phyloP scores from a whole-genome alignment of 1,140 invertebrate species.

The Polypedilum vanderplanki region DNA sequence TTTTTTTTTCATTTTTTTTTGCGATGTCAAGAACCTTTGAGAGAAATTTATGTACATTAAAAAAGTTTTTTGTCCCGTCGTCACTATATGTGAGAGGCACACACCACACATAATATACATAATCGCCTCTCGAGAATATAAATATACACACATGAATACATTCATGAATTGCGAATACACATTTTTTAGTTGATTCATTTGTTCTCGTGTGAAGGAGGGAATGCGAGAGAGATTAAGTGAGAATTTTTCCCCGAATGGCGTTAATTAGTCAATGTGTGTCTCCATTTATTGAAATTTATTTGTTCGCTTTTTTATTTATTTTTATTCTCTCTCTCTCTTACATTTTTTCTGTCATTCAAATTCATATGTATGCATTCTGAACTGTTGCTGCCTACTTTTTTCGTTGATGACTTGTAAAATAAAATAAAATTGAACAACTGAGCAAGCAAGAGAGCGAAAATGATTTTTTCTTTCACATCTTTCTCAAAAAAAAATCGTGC shows the following conservation, averaged over 20 bases:
- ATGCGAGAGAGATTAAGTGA: slow-evolving; percentile 1
- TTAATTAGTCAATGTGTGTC: slow-evolving; percentile 22
- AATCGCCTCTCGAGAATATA: background rate
- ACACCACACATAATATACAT: background rate
- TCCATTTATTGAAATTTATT: slow-evolving; percentile 26
- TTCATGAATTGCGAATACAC: too few species aligned
- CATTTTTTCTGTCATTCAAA: background rate
- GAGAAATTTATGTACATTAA: background rate
- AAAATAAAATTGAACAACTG: background rate
- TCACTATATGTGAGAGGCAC: background rate
- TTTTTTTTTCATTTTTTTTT: background rate
- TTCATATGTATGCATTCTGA: background rate
- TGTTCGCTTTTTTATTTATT: slow-evolving; percentile 19
- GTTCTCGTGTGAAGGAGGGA: too few species aligned
- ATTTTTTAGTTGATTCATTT: too few species aligned
- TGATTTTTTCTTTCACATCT: too few species aligned
- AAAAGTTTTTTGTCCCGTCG: background rate
- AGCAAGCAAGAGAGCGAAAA: too few species aligned
- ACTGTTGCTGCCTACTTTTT: background rate
- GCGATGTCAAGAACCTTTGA: slow-evolving; percentile 10
- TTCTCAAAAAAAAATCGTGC: background rate
- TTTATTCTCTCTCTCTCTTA: slow-evolving; percentile 20
- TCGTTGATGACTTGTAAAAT: background rate
- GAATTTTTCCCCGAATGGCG: slow-evolving; percentile 14
- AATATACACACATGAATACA: too few species aligned